phyloP scores from a whole-genome alignment of 2,888 invertebrate species.

The Conops quadrifasciatus region DNA sequence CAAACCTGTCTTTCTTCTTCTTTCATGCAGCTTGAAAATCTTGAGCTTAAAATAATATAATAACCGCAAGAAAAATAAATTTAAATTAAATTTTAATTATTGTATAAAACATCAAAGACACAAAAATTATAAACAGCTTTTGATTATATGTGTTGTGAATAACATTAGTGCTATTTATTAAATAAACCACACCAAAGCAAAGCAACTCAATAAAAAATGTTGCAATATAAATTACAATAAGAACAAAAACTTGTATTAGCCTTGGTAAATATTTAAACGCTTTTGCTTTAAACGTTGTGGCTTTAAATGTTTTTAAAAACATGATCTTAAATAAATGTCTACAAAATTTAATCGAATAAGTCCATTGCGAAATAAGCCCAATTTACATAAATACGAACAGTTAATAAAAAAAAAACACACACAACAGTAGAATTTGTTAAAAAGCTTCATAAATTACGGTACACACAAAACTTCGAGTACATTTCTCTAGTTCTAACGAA shows the following conservation, averaged over 20 bases:
- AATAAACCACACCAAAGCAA: too few relatives aligned
- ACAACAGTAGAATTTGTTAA: neutral
- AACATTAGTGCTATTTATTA: too few relatives aligned
- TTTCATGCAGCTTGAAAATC: too few relatives aligned
- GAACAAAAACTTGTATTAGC: neutral
- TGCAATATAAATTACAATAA: neutral
- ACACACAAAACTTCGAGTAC: neutral
- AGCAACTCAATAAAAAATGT: too few relatives aligned
- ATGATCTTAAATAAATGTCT: neutral
- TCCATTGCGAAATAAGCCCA: neutral
- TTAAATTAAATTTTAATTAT: too few relatives aligned
- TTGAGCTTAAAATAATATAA: too few relatives aligned
- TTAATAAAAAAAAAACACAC: neutral
- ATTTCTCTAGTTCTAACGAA: neutral
- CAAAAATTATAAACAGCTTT: too few relatives aligned
- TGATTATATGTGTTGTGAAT: too few relatives aligned
- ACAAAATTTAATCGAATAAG: neutral
- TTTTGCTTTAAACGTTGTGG: slow-evolving; percentile 1
- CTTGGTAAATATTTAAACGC: neutral
- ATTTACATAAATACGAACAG: neutral
- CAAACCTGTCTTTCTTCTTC: too few relatives aligned
- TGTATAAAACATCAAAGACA: too few relatives aligned
- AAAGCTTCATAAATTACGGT: neutral
- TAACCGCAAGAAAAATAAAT: too few relatives aligned
- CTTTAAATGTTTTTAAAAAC: neutral